Percentiles rank a stretch among this genome's conserved stretches.
Evolutionary conservation across 2,888 invertebrate species (phyloP).

Genomic region (Cephus pulcher): DNA sequence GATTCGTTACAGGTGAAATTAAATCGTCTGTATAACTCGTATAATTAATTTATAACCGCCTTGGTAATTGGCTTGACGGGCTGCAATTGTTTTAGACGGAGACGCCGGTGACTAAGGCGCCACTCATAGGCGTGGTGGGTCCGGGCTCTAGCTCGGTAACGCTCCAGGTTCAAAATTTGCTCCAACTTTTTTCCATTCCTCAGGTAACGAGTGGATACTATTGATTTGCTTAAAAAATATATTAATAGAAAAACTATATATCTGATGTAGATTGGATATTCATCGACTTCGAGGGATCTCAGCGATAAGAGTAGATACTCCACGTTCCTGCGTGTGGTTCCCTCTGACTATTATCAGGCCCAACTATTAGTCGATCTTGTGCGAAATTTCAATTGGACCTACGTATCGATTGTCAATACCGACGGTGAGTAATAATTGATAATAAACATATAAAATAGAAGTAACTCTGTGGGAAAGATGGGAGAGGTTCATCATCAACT

Average conservation of each 20-base stretch:
- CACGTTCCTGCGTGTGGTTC: conserved; percentile 83
- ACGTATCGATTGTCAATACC: conserved; percentile 81
- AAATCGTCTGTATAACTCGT: background rate
- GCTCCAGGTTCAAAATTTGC: conserved; percentile 79
- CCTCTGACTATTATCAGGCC: conserved; percentile 82
- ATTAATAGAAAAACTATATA: background rate
- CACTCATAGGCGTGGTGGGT: conserved; percentile 78
- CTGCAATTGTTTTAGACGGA: background rate
- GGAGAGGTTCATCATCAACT: background rate
- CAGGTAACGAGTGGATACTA: conserved; percentile 38
- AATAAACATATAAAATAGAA: background rate
- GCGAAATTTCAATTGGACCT: conserved; percentile 80
- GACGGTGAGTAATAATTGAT: conserved; percentile 71
- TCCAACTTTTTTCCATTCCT: conserved; percentile 76
- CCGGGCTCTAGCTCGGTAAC: conserved; percentile 81
- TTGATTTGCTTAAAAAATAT: background rate
- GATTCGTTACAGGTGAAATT: conserved; percentile 31
- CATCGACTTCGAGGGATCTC: conserved; percentile 81
- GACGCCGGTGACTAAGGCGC: conserved; percentile 53
- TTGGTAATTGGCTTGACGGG: background rate
- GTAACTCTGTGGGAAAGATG: background rate
- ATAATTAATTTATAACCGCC: background rate
- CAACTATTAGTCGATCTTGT: conserved; percentile 79
- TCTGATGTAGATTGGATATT: conserved; percentile 76
- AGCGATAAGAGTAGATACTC: conserved; percentile 81